Evolutionary conservation across 2,113 vertebrate genomes (phyloP).

Genomic region (Vulpes lagopus): DNA sequence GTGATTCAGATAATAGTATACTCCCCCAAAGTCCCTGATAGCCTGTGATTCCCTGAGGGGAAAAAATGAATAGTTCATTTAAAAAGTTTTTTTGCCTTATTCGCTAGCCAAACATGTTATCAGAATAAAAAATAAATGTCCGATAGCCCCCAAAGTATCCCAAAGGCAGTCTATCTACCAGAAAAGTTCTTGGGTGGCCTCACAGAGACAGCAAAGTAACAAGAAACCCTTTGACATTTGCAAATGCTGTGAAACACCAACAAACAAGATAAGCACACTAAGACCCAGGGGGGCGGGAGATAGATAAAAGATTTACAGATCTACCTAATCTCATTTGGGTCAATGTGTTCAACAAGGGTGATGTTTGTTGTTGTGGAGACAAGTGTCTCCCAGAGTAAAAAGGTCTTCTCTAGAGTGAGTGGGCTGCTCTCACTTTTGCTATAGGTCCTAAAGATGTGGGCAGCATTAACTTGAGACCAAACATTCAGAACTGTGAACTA

Average conservation of each 20-base stretch:
- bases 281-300: background rate
- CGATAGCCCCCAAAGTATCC: background rate
- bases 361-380: conserved; percentile 2
- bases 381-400: conserved; percentile 40
- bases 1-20: background rate
- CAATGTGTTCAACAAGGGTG: background rate
- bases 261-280: conserved; percentile 55
- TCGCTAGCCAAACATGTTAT: background rate
- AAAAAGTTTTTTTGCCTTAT: background rate
- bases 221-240: conserved; percentile 74
- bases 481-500: conserved; percentile 34
- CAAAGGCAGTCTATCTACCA: background rate
- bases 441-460: background rate
- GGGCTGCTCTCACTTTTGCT: conserved; percentile 28
- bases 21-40: background rate
- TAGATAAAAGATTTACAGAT: conserved; percentile 56
- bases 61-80: background rate
- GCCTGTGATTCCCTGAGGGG: background rate
- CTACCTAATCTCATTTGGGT: conserved; percentile 8
- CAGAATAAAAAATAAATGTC: conserved; percentile 26
- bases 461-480: conserved; percentile 36
- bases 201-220: conserved; percentile 18
- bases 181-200: background rate
- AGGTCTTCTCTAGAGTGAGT: background rate
- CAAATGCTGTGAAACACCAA: conserved; percentile 55